Percentiles rank a stretch among this genome's conserved stretches.
Conservation (phyloP, 2,113 vertebrate species). For the Columbina picui region DNA sequence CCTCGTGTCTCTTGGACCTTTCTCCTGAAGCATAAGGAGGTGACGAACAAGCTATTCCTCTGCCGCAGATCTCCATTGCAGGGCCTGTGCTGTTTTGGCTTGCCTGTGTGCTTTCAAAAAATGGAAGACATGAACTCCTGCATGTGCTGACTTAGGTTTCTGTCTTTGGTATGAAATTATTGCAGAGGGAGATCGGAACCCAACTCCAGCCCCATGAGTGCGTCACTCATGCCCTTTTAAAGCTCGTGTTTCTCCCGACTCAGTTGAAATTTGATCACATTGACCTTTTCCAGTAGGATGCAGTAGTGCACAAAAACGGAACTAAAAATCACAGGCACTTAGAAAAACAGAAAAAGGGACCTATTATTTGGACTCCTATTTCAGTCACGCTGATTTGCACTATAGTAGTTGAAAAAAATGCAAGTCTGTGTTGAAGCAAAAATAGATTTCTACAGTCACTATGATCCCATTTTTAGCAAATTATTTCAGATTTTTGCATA, state of each 20-base stretch:
- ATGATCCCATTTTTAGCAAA: neutral
- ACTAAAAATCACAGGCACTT: neutral
- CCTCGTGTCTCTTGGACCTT: neutral
- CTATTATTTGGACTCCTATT: neutral
- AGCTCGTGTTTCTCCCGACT: neutral
- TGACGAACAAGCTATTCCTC: neutral
- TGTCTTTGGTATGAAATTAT: neutral
- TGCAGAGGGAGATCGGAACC: neutral
- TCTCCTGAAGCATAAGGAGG: neutral
- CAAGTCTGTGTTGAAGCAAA: neutral
- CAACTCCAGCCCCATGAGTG: neutral
- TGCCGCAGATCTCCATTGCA: neutral
- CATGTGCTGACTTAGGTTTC: neutral
- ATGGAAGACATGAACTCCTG: neutral
- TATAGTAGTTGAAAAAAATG: neutral
- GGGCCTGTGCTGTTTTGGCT: neutral
- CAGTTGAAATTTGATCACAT: neutral
- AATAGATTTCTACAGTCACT: neutral
- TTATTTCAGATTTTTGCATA: neutral
- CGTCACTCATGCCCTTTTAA: neutral
- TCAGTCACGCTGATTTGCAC: neutral
- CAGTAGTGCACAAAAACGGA: neutral
- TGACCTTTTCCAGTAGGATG: neutral
- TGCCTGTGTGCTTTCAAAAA: neutral
- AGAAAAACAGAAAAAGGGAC: neutral